Conservation (phyloP, 2,113 vertebrate species). For the Parotia lawesii region DNA sequence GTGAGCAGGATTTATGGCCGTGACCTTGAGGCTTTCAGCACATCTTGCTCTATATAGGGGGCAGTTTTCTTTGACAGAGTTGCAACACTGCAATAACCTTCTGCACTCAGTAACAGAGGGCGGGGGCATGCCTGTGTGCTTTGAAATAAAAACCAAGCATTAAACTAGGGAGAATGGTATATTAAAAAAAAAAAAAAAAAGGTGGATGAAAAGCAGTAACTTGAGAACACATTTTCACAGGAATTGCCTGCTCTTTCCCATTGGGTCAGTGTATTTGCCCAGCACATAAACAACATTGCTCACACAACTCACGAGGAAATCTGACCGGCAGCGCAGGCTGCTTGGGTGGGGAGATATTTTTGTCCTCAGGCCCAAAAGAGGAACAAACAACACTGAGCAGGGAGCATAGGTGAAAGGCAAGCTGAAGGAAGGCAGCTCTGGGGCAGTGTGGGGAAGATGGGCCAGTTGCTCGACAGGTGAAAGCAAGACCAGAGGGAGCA, state of each 20-base stretch:
- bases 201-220: background rate
- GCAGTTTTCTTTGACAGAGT: background rate
- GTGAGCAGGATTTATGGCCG: background rate
- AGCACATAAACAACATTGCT: background rate
- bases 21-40: slow-evolving; percentile 7
- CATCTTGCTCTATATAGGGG: rapidly evolving
- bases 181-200: background rate
- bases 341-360: slow-evolving; percentile 3
- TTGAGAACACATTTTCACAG: background rate
- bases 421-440: background rate
- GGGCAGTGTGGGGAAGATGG: background rate
- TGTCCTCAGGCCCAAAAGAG: background rate
- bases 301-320: background rate
- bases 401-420: background rate
- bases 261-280: background rate
- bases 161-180: background rate
- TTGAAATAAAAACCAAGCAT: background rate
- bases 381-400: background rate
- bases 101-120: background rate
- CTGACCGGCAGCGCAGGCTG: background rate
- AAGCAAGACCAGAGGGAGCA: background rate
- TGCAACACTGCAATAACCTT: background rate
- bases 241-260: background rate
- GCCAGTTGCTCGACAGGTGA: rapidly evolving
- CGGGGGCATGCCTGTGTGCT: background rate